These are phyloP conservation scores for Xenopus petersii DNA, from an alignment of 2,797 vertebrate species.

Conservation along the genomic window DNA sequence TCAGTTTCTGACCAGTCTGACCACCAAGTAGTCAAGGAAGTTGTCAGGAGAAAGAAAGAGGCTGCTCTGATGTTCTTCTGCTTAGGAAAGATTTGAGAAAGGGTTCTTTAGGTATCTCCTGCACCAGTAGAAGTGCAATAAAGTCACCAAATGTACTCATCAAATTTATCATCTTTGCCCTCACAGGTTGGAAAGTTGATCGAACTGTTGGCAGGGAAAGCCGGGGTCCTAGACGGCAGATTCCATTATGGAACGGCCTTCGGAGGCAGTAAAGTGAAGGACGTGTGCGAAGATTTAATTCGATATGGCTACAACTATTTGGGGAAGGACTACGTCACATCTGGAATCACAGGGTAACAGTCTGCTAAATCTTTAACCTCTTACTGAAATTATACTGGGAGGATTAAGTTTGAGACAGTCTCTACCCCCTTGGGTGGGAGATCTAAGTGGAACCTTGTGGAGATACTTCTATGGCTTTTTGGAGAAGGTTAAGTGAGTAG, in stretches of 20 bases:
- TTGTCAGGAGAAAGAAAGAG: no score
- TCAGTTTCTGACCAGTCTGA: no score
- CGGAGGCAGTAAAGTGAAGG: constrained; percentile 96
- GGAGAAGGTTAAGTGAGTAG: no score
- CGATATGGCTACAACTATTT: constrained; percentile 96
- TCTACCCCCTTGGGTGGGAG: neutral
- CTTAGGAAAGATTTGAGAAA: no score
- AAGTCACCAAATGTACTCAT: neutral
- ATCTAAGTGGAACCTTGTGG: neutral
- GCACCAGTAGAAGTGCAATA: no score
- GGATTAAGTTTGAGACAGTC: neutral
- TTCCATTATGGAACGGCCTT: constrained; percentile 98
- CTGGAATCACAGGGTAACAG: constrained; percentile 94
- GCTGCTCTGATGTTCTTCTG: no score
- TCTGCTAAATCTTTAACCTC: neutral
- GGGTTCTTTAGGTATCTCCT: no score
- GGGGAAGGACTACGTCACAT: constrained; percentile 97
- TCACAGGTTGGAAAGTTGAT: constrained; percentile 93
- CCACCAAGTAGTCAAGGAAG: no score
- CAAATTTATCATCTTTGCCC: neutral
- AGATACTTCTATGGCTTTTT: neutral
- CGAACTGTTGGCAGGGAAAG: constrained; percentile 93
- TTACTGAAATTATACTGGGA: neutral
- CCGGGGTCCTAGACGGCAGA: constrained; percentile 86
- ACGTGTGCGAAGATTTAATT: constrained; percentile 96